Conservation (phyloP, 2,888 invertebrate species). For the Agelastica alni region DNA sequence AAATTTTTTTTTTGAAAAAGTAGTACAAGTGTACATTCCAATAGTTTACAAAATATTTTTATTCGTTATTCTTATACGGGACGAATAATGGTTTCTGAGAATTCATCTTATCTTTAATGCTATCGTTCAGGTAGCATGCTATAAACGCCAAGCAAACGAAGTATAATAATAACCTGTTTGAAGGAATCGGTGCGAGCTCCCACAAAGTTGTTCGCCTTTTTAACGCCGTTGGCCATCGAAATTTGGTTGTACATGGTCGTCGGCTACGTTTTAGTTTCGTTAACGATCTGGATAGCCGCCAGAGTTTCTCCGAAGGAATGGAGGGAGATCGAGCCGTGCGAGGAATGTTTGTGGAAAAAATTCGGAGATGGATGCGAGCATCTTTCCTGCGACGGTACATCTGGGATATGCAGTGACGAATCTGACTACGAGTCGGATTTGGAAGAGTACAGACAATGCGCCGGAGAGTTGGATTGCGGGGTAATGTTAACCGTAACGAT, state of each 20-base stretch:
- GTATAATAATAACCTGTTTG: too few species aligned
- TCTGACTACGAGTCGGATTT: constrained; percentile 6
- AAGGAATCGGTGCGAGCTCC: constrained; percentile 52
- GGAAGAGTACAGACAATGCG: too few species aligned
- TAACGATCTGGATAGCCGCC: constrained; percentile 83
- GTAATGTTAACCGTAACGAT: too few species aligned
- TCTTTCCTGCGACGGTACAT: constrained; percentile 39
- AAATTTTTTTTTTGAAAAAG: too few species aligned
- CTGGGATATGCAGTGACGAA: constrained; percentile 46
- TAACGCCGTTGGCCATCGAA: constrained; percentile 81
- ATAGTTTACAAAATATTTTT: too few species aligned
- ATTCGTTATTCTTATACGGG: too few species aligned
- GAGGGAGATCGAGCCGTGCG: constrained; percentile 66
- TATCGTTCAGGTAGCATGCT: too few species aligned
- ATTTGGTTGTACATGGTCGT: constrained; percentile 82
- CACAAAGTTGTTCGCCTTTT: constrained; percentile 78
- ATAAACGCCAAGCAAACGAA: too few species aligned
- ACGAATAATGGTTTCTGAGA: too few species aligned
- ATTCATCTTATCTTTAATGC: too few species aligned
- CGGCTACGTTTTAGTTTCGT: constrained; percentile 78
- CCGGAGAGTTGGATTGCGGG: too few species aligned
- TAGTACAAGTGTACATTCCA: too few species aligned
- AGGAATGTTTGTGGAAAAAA: constrained; percentile 57
- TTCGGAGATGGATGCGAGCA: constrained; percentile 42
- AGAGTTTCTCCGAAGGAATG: constrained; percentile 84